Conservation (phyloP, 2,888 invertebrate genomes). For the Chouioia cunea region DNA sequence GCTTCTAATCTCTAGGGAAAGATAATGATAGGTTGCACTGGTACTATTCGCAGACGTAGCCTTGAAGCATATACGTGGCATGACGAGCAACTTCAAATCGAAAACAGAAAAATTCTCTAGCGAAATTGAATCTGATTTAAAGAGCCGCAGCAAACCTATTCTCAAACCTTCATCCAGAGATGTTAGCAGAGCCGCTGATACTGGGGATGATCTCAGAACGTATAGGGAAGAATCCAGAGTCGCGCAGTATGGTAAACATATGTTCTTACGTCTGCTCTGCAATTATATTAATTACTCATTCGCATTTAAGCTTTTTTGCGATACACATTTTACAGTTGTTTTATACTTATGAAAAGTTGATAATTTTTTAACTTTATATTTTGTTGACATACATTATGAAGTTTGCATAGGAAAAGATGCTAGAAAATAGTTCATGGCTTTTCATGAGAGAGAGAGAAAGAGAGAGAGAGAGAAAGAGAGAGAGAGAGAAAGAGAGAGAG, state of each 20-base stretch:
- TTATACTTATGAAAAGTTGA: no score
- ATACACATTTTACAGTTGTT: no score
- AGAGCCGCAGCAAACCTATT: constrained; percentile 68
- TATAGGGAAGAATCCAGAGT: constrained; percentile 80
- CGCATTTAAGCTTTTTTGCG: constrained; percentile 11
- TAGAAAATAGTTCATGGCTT: no score
- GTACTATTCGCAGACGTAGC: constrained; percentile 70
- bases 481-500: no score
- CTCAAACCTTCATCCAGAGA: constrained; percentile 67
- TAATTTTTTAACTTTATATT: no score
- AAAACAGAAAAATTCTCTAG: constrained; percentile 78
- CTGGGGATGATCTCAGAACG: constrained; percentile 74
- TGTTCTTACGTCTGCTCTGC: constrained; percentile 1
- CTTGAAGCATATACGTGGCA: constrained; percentile 75
- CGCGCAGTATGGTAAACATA: constrained; percentile 76
- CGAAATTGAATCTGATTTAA: constrained; percentile 76
- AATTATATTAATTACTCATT: constrained; percentile 14
- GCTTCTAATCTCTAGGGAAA: constrained; percentile 46
- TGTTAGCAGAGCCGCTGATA: constrained; percentile 64
- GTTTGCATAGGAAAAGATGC: no score
- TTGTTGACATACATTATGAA: no score
- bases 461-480: no score
- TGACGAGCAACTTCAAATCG: constrained; percentile 77
- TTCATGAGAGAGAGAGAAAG: no score
- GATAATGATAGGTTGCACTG: no score